Percentiles rank a stretch among this genome's conserved stretches.
These are phyloP conservation scores for Meteorus sp. DNA, from an alignment of 1,140 invertebrate genomes.

Conservation along the genomic window DNA sequence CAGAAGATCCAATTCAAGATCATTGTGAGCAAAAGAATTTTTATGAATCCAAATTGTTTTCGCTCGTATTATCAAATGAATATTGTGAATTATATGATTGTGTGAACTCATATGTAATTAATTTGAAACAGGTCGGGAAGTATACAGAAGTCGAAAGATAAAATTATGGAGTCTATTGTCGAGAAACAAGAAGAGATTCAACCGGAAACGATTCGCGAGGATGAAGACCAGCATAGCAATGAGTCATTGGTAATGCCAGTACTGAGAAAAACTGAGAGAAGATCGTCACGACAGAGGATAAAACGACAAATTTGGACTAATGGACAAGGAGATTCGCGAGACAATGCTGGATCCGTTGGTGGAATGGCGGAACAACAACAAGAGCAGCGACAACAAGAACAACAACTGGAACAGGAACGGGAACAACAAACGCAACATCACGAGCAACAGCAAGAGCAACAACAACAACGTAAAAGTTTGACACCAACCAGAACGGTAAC, in stretches of 20 bases:
- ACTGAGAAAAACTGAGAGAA: slow-evolving; percentile 39
- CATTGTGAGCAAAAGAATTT: slow-evolving; percentile 35
- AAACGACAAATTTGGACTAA: slow-evolving; percentile 47
- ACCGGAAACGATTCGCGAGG: slow-evolving; percentile 12
- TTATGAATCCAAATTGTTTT: neutral
- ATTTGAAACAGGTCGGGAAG: slow-evolving; percentile 38
- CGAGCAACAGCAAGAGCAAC: too few relatives aligned
- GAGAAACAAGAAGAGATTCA: slow-evolving; percentile 38
- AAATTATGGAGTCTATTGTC: slow-evolving; percentile 40
- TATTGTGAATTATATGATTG: slow-evolving; percentile 7
- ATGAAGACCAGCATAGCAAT: slow-evolving; percentile 26
- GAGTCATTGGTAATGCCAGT: slow-evolving; percentile 33
- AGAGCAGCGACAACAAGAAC: too few relatives aligned
- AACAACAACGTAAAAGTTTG: slow-evolving; percentile 36
- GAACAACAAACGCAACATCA: too few relatives aligned
- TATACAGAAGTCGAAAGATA: slow-evolving; percentile 34
- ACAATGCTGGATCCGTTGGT: slow-evolving; percentile 21
- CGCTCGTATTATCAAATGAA: neutral
- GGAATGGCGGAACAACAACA: slow-evolving; percentile 30
- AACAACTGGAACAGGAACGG: too few relatives aligned
- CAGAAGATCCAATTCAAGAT: slow-evolving; percentile 41
- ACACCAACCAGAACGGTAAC: slow-evolving; percentile 38
- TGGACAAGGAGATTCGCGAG: slow-evolving; percentile 43
- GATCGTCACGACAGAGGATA: slow-evolving; percentile 49
- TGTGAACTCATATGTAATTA: too few relatives aligned